A percentile compares a stretch with the other conserved stretches of the same genome.
phyloP scores from a whole-genome alignment of 2,888 invertebrate genomes.

The Balanococcus diminutus region DNA sequence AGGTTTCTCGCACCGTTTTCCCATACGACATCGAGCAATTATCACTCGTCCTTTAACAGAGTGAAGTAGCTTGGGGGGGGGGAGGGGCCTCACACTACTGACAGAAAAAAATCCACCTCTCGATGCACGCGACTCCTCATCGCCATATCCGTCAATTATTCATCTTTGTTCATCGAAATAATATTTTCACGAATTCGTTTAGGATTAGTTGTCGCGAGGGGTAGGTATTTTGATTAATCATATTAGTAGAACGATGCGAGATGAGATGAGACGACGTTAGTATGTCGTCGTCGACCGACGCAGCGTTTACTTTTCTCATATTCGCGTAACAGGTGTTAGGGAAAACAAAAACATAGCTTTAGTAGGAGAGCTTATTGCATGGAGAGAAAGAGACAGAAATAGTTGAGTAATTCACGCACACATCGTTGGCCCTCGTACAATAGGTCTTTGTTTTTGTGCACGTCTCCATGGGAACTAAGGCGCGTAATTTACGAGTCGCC shows the following conservation, averaged over 20 bases:
- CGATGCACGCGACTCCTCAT: no score
- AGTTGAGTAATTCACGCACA: slow-evolving; percentile 30
- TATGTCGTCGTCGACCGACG: background rate
- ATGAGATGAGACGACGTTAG: background rate
- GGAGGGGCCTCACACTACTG: no score
- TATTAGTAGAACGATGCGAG: background rate
- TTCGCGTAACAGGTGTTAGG: slow-evolving; percentile 48
- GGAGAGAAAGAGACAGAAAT: background rate
- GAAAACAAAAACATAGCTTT: slow-evolving; percentile 13
- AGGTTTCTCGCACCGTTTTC: background rate
- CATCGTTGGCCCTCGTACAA: background rate
- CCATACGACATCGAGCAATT: background rate
- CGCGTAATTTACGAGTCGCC: slow-evolving; percentile 35
- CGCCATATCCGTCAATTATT: no score
- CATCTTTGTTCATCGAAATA: no score
- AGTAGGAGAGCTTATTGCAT: background rate
- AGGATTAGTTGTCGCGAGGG: no score
- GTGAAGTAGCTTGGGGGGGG: no score
- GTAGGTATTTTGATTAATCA: no score
- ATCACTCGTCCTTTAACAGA: background rate
- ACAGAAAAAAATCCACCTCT: no score
- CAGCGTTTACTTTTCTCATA: background rate
- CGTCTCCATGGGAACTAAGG: slow-evolving; percentile 49
- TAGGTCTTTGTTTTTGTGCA: slow-evolving; percentile 51
- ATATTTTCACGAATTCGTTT: no score